Percentiles rank a stretch among this genome's conserved stretches.
phyloP scores from a whole-genome alignment of 1,140 invertebrate species.

The Nebria ingens region DNA sequence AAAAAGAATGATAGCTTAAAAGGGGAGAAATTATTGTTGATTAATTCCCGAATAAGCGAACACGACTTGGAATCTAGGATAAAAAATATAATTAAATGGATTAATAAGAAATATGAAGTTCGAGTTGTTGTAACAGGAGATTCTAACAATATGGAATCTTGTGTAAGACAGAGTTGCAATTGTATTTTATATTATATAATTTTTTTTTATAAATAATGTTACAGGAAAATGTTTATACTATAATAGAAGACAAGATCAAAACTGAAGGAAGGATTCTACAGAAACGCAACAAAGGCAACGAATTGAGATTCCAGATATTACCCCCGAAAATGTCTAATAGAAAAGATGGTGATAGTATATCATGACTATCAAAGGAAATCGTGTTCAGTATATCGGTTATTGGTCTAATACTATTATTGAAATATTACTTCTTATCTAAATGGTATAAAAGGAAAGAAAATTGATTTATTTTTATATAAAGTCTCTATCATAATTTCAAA shows the following conservation, averaged over 20 bases:
- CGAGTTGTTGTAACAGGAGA: constrained; percentile 44
- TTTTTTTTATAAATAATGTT: constrained; percentile 25
- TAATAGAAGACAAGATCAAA: constrained; percentile 39
- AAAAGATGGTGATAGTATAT: constrained; percentile 12
- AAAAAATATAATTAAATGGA: constrained; percentile 50
- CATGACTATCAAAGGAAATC: constrained; percentile 21
- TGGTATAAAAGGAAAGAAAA: neutral
- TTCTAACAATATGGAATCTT: constrained; percentile 34
- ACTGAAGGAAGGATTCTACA: constrained; percentile 40
- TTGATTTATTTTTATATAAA: neutral
- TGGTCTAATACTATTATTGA: neutral
- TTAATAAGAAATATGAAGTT: constrained; percentile 49
- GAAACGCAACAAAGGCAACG: constrained; percentile 43
- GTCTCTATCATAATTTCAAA: neutral
- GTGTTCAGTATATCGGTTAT: neutral
- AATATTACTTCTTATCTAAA: constrained; percentile 1
- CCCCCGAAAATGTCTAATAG: constrained; percentile 31
- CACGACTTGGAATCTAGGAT: constrained; percentile 50
- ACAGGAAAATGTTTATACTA: constrained; percentile 42
- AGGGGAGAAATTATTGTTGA: constrained; percentile 46
- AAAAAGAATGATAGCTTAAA: constrained; percentile 30
- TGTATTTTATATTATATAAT: constrained; percentile 19
- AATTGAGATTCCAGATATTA: constrained; percentile 45
- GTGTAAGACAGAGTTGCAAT: constrained; percentile 39
- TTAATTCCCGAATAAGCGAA: constrained; percentile 48